A percentile compares a stretch with the other conserved stretches of the same genome.
Conservation (phyloP, 2,113 vertebrate species). For the Picathartes gymnocephalus region DNA sequence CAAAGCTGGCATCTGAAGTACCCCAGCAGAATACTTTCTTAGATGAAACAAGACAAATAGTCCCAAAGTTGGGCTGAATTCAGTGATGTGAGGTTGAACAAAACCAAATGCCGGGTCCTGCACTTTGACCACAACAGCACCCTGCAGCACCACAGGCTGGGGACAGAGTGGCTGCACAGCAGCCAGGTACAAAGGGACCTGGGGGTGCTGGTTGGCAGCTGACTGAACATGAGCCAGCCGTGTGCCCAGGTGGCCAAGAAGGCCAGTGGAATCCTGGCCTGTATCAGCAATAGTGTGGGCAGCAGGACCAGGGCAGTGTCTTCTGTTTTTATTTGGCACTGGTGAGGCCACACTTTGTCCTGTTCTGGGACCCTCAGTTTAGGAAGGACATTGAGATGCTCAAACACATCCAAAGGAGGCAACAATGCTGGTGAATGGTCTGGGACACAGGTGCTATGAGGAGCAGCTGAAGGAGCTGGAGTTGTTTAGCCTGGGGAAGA, state of each 20-base stretch:
- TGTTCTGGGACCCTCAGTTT: not conserved
- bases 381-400: accelerated
- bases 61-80: not conserved
- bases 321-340: not conserved
- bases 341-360: not conserved
- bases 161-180: not conserved
- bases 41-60: not conserved
- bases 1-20: not conserved
- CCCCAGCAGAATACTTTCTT: not conserved
- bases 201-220: not conserved
- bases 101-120: accelerated
- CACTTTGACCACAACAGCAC: not conserved
- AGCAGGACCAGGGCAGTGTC: not conserved
- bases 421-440: not conserved
- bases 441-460: not conserved
- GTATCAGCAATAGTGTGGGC: not conserved
- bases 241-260: accelerated
- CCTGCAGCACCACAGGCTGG: not conserved
- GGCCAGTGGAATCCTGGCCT: not conserved
- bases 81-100: not conserved
- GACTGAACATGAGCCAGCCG: not conserved
- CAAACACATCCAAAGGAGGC: accelerated
- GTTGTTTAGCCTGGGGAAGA: not conserved
- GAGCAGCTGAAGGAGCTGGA: not conserved
- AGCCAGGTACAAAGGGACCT: not conserved